Percentiles rank a stretch among this genome's conserved stretches.
phyloP scores from a whole-genome alignment of 2,113 vertebrate genomes.

The Mionectes macconnelli region DNA sequence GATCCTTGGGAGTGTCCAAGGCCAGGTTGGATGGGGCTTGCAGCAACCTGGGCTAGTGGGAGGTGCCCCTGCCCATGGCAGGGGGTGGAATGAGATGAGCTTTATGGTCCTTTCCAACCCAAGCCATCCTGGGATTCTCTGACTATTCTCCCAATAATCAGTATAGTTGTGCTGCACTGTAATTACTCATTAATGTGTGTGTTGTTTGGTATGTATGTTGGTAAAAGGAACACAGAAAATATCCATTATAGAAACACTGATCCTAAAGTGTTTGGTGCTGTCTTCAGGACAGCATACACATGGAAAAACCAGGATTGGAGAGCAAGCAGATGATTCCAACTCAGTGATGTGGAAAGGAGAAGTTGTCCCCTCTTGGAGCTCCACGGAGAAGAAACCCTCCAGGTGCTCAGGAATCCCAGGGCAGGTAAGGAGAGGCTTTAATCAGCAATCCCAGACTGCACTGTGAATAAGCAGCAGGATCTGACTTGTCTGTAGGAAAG shows the following conservation, averaged over 20 bases:
- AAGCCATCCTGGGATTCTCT: not conserved
- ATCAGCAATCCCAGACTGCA: not conserved
- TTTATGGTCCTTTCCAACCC: not conserved
- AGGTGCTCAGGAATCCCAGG: not conserved
- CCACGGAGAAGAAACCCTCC: not conserved
- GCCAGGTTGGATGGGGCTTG: not conserved
- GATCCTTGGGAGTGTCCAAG: not conserved
- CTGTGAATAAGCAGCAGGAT: not conserved
- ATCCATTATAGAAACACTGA: not conserved
- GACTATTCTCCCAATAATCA: not conserved
- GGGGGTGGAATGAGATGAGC: not conserved
- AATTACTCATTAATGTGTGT: not conserved
- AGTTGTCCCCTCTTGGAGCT: not conserved
- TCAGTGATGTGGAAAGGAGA: not conserved
- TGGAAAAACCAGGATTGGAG: not conserved
- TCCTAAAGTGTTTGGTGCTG: not conserved
- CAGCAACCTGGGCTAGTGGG: not conserved
- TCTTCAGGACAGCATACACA: not conserved
- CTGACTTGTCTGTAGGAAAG: not conserved
- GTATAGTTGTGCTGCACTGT: not conserved
- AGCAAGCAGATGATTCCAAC: not conserved
- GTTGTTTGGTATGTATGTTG: no score
- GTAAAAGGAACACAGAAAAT: not conserved
- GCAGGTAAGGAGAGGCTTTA: not conserved
- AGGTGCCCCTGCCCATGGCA: not conserved